Base-by-base conservation (phyloP, 2,888 invertebrate species). In the Tenodera sinensis region DNA sequence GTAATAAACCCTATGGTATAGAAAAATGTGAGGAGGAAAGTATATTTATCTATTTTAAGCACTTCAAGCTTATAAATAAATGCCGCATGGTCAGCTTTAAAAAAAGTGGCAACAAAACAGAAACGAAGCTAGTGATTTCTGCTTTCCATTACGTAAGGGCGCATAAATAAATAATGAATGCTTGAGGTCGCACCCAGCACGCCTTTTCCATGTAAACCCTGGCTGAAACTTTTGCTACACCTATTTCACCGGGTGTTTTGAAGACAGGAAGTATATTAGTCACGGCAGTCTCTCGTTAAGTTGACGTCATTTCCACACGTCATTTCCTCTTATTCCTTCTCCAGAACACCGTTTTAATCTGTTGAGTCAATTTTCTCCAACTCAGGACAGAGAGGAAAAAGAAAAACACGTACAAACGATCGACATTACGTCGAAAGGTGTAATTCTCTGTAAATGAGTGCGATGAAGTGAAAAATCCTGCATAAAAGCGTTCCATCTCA, bases 211-310 rank as follows among this genome's bases (percentile, higher is more conserved):
- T 71, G 54, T 25, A 71, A 20, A 20, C 12, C 42, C 42, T 12
- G 42, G 42, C 42, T 71, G 54, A 71, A 71, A 25, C 54, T 71
- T 71, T 71, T 71, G 25, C 54, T 71, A 71, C 54, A 71, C 25
- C 54, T 25, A 71, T 71, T 71, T 71, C 54, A 71, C 54, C 25
- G 54, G 54, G 54, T 71, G 42, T n/a, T 88, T 88, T 88, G 88
- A 87, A 83, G 87, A 83, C 88, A 85, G 89, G 87, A 86, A 87
- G 54, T 84, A 47, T 30, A 54, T 82, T 83, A 85, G 89, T 84
- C 85, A 89, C 89, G 88, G 90, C 83, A 88, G 34, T 83, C 71
- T 54, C 83, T 88, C 88, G 88, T 88, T 88, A 88, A 84, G 34
- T 20, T 88, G 88, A 88, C 88, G 88, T 88, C 88, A 84, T 28